Percentiles rank a stretch among this genome's conserved stretches.
Evolutionary conservation across 1,140 invertebrate genomes (phyloP).

Genomic region (Oryzaephilus surinamensis): DNA sequence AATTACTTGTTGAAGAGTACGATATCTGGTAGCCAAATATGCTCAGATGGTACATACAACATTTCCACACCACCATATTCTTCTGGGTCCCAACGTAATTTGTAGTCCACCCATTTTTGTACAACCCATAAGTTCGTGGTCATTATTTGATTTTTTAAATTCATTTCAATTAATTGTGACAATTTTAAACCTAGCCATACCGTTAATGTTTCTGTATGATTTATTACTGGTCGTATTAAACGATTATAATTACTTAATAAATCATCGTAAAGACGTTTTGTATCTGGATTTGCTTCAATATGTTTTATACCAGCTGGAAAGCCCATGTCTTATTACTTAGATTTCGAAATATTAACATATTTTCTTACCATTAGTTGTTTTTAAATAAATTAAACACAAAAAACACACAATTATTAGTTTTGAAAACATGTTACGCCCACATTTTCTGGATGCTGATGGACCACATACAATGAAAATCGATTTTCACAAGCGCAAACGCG

Average conservation of each 20-base stretch:
- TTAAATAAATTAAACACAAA: no score
- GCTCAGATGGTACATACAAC: conserved; percentile 84
- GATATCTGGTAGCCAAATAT: conserved; percentile 86
- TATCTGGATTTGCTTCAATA: conserved; percentile 77
- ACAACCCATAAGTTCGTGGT: conserved; percentile 93
- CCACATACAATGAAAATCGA: no score
- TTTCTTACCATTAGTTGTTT: no score
- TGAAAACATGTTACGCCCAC: no score
- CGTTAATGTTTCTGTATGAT: conserved; percentile 87
- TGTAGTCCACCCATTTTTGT: conserved; percentile 92
- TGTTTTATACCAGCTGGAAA: conserved; percentile 38
- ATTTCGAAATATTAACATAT: not conserved
- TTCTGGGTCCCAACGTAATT: conserved; percentile 82
- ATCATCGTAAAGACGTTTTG: conserved; percentile 86
- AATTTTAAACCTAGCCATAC: conserved; percentile 86
- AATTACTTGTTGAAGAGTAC: conserved; percentile 80
- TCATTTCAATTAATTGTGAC: conserved; percentile 94
- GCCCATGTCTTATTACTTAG: not conserved
- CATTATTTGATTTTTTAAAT: conserved; percentile 90
- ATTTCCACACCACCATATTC: conserved; percentile 90
- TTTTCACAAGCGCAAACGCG: no score
- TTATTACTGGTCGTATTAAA: conserved; percentile 86
- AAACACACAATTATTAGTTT: no score
- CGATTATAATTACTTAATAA: conserved; percentile 93
- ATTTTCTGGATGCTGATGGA: no score